phyloP scores from a whole-genome alignment of 2,113 vertebrate genomes.

The Pterocles orientalis region DNA sequence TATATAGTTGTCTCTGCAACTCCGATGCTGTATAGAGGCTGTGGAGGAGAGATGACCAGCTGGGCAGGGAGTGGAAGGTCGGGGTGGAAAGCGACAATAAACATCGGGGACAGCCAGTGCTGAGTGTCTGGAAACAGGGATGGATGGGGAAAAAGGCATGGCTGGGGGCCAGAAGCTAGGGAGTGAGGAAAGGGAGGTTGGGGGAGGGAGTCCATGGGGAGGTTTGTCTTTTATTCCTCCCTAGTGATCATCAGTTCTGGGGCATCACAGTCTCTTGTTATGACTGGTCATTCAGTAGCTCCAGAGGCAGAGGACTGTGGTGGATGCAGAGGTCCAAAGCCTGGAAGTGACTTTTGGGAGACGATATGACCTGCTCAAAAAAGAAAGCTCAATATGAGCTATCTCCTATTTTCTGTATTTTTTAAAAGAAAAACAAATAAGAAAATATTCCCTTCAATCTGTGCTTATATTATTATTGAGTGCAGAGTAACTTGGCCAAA shows the following conservation, averaged over 20 bases:
- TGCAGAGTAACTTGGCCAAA: not conserved
- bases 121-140: rapidly evolving
- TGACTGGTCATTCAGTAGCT: rapidly evolving
- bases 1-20: not conserved
- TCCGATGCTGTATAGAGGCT: rapidly evolving
- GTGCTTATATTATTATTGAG: not conserved
- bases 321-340: not conserved
- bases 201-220: not conserved
- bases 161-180: not conserved
- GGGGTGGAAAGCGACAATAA: rapidly evolving
- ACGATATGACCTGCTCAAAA: not conserved
- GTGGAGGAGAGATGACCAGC: not conserved
- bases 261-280: not conserved
- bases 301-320: not conserved
- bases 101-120: rapidly evolving
- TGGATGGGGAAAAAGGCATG: not conserved
- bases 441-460: not conserved
- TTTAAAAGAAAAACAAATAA: not conserved
- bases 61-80: not conserved
- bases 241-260: rapidly evolving
- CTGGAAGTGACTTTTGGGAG: not conserved
- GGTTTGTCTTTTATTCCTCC: not conserved
- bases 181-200: not conserved
- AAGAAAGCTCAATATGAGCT: not conserved
- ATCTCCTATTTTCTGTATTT: not conserved